These are phyloP conservation scores for Puffinus mauretanicus DNA, from an alignment of 2,113 vertebrate genomes.

Conservation along the genomic window DNA sequence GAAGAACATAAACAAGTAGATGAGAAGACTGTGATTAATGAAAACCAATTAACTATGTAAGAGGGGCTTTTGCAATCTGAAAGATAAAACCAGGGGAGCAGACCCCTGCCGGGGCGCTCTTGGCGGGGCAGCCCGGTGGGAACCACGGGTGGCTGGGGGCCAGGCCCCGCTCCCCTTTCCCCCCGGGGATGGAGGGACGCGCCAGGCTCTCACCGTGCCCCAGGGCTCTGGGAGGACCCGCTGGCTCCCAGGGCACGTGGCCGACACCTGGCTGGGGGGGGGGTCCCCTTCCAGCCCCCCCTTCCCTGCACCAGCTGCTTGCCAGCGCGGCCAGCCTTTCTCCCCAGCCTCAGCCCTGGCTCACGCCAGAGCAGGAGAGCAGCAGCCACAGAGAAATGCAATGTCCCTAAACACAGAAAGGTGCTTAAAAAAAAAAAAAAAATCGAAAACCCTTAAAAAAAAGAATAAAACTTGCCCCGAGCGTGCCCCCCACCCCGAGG, in stretches of 20 bases:
- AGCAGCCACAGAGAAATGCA: background rate
- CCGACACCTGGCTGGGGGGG: background rate
- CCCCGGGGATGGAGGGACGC: background rate
- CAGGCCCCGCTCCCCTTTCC: background rate
- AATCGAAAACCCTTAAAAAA: background rate
- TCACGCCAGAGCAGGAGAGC: background rate
- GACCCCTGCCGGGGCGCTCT: background rate
- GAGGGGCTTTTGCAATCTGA: background rate
- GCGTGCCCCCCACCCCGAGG: no score
- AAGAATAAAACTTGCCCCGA: background rate
- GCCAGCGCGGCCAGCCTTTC: background rate
- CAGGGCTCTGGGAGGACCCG: background rate
- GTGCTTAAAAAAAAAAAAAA: background rate
- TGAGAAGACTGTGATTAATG: constrained; percentile 57
- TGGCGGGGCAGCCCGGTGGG: background rate
- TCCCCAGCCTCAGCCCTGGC: background rate
- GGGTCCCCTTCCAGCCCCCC: background rate
- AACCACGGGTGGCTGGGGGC: background rate
- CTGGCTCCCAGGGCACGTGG: background rate
- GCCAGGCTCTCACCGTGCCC: background rate
- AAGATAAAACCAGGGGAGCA: background rate
- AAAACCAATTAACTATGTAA: constrained; percentile 12
- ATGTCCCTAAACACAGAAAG: background rate
- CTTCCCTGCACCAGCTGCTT: background rate
- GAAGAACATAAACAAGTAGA: constrained; percentile 58